phyloP scores from a whole-genome alignment of 1,140 invertebrate species.

The Aphelenchoides avenae region DNA sequence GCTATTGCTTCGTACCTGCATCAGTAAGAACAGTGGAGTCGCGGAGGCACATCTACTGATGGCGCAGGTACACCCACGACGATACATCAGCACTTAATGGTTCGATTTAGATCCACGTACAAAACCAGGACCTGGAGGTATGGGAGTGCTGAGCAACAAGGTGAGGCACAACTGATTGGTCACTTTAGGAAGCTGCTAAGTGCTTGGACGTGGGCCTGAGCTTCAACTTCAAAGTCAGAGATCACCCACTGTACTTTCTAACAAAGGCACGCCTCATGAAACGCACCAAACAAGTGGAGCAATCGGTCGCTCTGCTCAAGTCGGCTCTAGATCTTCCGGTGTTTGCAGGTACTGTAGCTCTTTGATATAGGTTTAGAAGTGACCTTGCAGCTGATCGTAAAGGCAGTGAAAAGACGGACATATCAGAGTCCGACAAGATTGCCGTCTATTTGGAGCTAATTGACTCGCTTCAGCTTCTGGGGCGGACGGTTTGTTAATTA shows the following conservation, averaged over 20 bases:
- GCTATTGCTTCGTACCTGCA: slow-evolving; percentile 69
- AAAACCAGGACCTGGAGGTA: slow-evolving; percentile 42
- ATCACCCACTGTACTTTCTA: slow-evolving; percentile 83
- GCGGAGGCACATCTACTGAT: slow-evolving; percentile 78
- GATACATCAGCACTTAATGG: not conserved
- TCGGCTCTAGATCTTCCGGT: slow-evolving; percentile 67
- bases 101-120: slow-evolving; percentile 31
- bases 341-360: slow-evolving; percentile 25
- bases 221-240: slow-evolving; percentile 72
- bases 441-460: slow-evolving; percentile 82
- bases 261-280: slow-evolving; percentile 77
- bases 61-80: slow-evolving; percentile 67
- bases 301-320: slow-evolving; percentile 73
- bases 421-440: slow-evolving; percentile 72
- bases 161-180: not conserved
- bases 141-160: not conserved
- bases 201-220: slow-evolving; percentile 45
- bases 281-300: slow-evolving; percentile 70
- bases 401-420: too few relatives aligned
- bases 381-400: slow-evolving; percentile 3
- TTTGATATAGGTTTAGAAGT: slow-evolving; percentile 16
- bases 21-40: slow-evolving; percentile 72
- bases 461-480: slow-evolving; percentile 67
- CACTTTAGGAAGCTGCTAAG: slow-evolving; percentile 52
- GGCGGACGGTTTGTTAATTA: slow-evolving; percentile 25